These are phyloP conservation scores for Gymnarchus niloticus DNA, from an alignment of 2,113 vertebrate genomes.

Conservation along the genomic window DNA sequence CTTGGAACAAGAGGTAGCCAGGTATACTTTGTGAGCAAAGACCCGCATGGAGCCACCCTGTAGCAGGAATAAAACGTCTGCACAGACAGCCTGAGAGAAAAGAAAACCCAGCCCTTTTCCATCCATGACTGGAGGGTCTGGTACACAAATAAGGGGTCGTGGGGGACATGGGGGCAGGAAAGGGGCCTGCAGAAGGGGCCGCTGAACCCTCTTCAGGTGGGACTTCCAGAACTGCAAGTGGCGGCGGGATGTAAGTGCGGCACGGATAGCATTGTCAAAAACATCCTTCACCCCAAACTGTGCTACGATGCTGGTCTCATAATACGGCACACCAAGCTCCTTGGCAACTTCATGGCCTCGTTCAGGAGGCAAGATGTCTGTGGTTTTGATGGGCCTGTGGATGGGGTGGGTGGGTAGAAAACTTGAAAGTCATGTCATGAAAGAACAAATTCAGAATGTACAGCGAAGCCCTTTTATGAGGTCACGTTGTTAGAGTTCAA, in stretches of 20 bases:
- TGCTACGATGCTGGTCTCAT: constrained; percentile 84
- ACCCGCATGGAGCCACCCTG: constrained; percentile 61
- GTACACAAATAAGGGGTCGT: constrained; percentile 72
- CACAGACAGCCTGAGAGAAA: constrained; percentile 70
- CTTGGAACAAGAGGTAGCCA: constrained; percentile 84
- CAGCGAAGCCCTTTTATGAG: not conserved
- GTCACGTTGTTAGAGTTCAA: constrained; percentile 6
- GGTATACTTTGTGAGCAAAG: constrained; percentile 79
- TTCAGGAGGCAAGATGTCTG: constrained; percentile 81
- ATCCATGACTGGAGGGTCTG: constrained; percentile 59
- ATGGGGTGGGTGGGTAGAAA: constrained; percentile 19
- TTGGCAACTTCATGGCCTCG: constrained; percentile 82
- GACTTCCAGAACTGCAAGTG: constrained; percentile 92
- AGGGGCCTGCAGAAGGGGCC: constrained; percentile 77
- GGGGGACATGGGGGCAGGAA: constrained; percentile 80
- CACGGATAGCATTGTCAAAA: constrained; percentile 86
- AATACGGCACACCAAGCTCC: constrained; percentile 83
- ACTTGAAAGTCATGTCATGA: not conserved
- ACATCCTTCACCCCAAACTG: constrained; percentile 89
- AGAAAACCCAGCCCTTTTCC: constrained; percentile 66
- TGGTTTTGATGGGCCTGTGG: constrained; percentile 79
- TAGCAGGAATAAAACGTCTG: constrained; percentile 76
- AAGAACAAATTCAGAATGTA: not conserved
- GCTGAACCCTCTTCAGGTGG: constrained; percentile 79
- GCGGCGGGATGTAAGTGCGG: constrained; percentile 79